These are phyloP conservation scores for Ooceraea biroi DNA, from an alignment of 1,140 invertebrate genomes.

Conservation along the genomic window DNA sequence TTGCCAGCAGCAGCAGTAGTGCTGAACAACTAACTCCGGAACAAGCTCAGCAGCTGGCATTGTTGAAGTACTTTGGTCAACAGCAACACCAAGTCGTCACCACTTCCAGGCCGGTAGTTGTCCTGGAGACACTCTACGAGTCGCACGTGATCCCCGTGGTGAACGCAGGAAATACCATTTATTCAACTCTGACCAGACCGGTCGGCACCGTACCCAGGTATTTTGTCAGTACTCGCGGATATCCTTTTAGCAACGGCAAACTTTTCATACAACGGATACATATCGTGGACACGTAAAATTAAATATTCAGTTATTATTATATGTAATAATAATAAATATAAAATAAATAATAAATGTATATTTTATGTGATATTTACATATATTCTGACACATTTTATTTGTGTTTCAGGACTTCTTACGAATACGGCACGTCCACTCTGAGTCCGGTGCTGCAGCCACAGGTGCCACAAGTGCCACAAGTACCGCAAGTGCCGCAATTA, in stretches of 20 bases:
- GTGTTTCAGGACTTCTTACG: conserved; percentile 88
- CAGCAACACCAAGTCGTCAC: conserved; percentile 90
- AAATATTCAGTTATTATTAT: background rate
- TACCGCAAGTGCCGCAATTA: conserved; percentile 86
- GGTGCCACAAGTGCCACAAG: conserved; percentile 85
- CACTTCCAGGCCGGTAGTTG: conserved; percentile 91
- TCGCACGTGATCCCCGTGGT: conserved; percentile 93
- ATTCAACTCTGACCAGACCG: conserved; percentile 91
- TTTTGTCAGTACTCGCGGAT: background rate
- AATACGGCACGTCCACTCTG: conserved; percentile 91
- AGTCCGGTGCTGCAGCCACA: conserved; percentile 82
- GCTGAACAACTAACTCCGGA: conserved; percentile 88
- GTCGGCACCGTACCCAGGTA: conserved; percentile 89
- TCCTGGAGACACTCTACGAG: conserved; percentile 92
- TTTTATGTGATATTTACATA: background rate
- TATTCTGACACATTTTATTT: background rate
- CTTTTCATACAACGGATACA: background rate
- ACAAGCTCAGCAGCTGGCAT: conserved; percentile 91
- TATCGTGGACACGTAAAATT: no score
- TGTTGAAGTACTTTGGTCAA: conserved; percentile 91
- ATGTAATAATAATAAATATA: conserved; percentile 6
- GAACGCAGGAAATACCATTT: conserved; percentile 89
- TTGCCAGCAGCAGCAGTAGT: conserved; percentile 6
- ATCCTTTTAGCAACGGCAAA: background rate
- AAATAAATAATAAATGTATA: conserved; percentile 5